A percentile compares a stretch with the other conserved stretches of the same genome.
Conservation (phyloP, 2,113 vertebrate genomes). For the Tetraodon nigroviridis region DNA sequence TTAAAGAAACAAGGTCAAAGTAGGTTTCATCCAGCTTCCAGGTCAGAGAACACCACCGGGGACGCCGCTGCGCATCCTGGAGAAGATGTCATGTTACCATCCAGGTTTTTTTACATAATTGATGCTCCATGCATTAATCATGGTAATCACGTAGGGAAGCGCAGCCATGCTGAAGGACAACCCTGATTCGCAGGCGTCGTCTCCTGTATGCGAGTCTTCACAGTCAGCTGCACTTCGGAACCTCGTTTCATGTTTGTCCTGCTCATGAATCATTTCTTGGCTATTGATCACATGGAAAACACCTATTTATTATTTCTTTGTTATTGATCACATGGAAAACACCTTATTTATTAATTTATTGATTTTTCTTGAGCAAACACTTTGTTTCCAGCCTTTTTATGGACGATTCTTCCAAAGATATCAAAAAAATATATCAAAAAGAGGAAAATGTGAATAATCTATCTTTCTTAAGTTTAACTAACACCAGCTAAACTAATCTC, state of each 20-base stretch:
- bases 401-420: too few relatives aligned
- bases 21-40: slow-evolving; percentile 3
- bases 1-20: slow-evolving; percentile 15
- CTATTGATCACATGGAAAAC: not conserved
- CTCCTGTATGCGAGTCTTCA: not conserved
- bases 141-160: not conserved
- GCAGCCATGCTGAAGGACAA: not conserved
- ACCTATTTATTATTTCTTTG: not conserved
- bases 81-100: slow-evolving; percentile 13
- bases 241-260: too few relatives aligned
- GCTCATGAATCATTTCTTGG: not conserved
- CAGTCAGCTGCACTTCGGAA: not conserved
- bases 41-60: slow-evolving; percentile 4
- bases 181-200: not conserved
- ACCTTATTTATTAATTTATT: too few relatives aligned
- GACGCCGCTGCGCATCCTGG: not conserved
- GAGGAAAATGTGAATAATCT: too few relatives aligned
- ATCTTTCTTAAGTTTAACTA: too few relatives aligned
- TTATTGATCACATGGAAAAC: too few relatives aligned
- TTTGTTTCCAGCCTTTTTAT: too few relatives aligned
- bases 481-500: too few relatives aligned
- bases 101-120: slow-evolving; percentile 30
- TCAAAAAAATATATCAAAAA: too few relatives aligned
- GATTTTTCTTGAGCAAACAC: too few relatives aligned
- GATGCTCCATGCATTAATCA: slow-evolving; percentile 31